Conservation (phyloP, 2,888 invertebrate genomes). For the Tiphia femorata region DNA sequence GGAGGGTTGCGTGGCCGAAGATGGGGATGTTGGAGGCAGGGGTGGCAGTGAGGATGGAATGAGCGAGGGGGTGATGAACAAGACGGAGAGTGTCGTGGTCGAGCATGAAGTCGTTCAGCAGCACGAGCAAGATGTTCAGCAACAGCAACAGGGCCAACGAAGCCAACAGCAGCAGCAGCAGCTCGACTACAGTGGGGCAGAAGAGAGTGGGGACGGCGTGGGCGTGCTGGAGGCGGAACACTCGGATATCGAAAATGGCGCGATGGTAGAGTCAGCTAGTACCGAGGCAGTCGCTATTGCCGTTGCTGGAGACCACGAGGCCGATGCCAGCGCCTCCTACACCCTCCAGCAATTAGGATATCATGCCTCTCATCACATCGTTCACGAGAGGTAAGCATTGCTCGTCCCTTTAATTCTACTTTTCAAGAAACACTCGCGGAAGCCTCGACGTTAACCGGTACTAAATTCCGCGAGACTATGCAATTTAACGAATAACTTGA, state of each 20-base stretch:
- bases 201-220: conserved; percentile 61
- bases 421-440: too few species aligned
- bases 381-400: conserved; percentile 54
- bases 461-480: too few species aligned
- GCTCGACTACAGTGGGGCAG: conserved; percentile 44
- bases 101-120: conserved; percentile 26
- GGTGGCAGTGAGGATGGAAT: conserved; percentile 21
- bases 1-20: conserved; percentile 14
- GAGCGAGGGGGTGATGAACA: conserved; percentile 17
- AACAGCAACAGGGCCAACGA: conserved; percentile 19
- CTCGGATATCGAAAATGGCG: conserved; percentile 66
- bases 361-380: conserved; percentile 42
- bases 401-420: too few species aligned
- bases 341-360: conserved; percentile 53
- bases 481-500: too few species aligned
- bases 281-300: conserved; percentile 45
- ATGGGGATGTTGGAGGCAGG: conserved; percentile 27
- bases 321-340: conserved; percentile 44
- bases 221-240: conserved; percentile 67
- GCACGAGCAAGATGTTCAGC: conserved; percentile 6
- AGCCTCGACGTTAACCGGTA: too few species aligned
- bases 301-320: conserved; percentile 40
- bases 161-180: conserved; percentile 46
- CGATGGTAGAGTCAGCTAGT: conserved; percentile 48
- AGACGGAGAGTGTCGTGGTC: background rate